phyloP scores from a whole-genome alignment of 2,797 vertebrate species.

The Sciaenops ocellatus region DNA sequence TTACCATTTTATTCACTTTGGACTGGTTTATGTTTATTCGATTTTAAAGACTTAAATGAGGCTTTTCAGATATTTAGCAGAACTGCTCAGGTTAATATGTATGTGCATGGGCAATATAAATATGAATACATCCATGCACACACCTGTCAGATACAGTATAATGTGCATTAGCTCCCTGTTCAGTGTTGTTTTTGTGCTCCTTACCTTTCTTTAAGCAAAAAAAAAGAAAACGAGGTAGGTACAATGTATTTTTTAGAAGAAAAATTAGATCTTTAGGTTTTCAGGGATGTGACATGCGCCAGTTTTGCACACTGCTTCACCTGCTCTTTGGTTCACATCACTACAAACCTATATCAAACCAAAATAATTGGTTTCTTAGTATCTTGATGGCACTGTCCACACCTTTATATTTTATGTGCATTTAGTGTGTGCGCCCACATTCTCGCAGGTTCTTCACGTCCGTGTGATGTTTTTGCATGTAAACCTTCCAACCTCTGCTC shows the following conservation, averaged over 20 bases:
- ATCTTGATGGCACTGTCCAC: background rate
- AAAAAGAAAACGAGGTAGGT: background rate
- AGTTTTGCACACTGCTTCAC: background rate
- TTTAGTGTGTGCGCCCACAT: background rate
- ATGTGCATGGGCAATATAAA: no score
- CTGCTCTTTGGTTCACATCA: background rate
- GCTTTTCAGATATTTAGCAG: background rate
- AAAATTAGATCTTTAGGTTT: background rate
- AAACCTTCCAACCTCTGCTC: conserved; percentile 26
- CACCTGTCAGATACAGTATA: no score
- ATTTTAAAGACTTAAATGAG: background rate
- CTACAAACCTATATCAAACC: background rate
- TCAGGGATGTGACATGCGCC: background rate
- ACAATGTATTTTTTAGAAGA: background rate
- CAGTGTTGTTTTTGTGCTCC: background rate
- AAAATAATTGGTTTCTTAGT: background rate
- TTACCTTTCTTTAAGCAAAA: background rate
- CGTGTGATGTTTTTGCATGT: background rate
- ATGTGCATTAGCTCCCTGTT: background rate
- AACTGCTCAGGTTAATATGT: background rate
- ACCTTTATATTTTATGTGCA: background rate
- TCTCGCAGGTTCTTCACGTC: background rate
- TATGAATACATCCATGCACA: background rate
- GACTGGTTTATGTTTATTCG: background rate
- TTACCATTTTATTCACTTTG: background rate